Base-by-base conservation (phyloP, 2,113 vertebrate species). In the Onychostruthus taczanowskii region DNA sequence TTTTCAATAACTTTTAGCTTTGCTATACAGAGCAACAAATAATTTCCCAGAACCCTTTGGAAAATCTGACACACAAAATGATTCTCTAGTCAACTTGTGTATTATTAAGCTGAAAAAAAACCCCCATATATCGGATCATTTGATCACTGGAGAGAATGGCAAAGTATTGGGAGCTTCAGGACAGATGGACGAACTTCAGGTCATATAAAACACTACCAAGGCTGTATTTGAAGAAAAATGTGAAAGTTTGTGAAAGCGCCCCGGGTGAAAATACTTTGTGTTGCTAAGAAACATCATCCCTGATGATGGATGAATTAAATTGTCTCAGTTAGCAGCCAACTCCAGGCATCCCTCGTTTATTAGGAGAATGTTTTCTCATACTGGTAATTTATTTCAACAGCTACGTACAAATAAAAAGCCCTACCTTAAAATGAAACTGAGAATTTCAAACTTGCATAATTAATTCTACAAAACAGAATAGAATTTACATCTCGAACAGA, bases 1-100 rank as follows among this genome's bases (percentile, higher is more conserved):
- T 96, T 97, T 97, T 97, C 96, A 97, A 89, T 98, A 98, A 98
- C 91, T 97, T 97, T 96, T 89, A 96, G 92, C 77, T 98, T 97
- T 90, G 90, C 93, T 94, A 95, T 91, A 96, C 76, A 96, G 53
- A 93, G 93, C 81, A 91, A 74, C 94, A 97, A 97, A 94, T 94
- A 96, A 97, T 91, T 98, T 97, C 95, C 93, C 89, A 96, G 89
- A 97, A 97, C 77, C 84, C 94, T 91, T 59, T 95, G 92, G 95
- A 97, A 97, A 97, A 93, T 50, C 67, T 97, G 96, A 98, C 96
- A 96, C 91, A 68, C 13, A 1, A 97, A 98, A 98, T 76, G 80
- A 95, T 96, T 90, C 93, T 97, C 83, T 75, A 94, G 95, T 97
- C 96, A 97, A 95, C 96, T 70, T 83, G 67, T 88, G 47, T 83